Conservation (phyloP, 2,797 vertebrate species). For the Crocidura indochinensis region DNA sequence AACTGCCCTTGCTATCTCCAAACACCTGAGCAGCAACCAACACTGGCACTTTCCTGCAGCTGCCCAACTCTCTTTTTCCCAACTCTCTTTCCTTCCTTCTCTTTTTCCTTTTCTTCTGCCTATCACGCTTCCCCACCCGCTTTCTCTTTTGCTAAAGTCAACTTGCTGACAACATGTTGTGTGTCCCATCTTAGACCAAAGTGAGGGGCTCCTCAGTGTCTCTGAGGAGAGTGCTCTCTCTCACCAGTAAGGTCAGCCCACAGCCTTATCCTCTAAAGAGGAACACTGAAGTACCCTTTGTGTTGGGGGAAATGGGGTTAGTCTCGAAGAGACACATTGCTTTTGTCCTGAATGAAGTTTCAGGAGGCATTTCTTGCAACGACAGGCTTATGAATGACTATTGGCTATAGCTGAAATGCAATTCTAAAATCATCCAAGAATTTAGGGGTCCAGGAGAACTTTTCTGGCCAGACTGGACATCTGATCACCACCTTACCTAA, state of each 20-base stretch:
- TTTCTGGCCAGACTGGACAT: not conserved
- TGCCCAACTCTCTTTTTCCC: not conserved
- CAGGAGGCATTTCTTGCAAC: not conserved
- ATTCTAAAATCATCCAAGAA: not conserved
- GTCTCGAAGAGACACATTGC: not conserved
- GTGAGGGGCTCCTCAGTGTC: not conserved
- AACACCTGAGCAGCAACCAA: not conserved
- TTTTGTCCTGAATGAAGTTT: not conserved
- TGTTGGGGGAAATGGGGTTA: not conserved
- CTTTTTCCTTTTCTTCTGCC: not conserved
- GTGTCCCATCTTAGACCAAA: not conserved
- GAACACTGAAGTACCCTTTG: not conserved
- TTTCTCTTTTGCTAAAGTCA: not conserved
- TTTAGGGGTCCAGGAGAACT: not conserved
- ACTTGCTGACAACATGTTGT: not conserved
- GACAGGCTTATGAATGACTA: not conserved
- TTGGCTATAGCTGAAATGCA: not conserved
- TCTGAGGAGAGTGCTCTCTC: not conserved
- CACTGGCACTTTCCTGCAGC: not conserved
- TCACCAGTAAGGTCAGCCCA: not conserved
- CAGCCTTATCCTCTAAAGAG: not conserved
- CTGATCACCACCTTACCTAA: not conserved
- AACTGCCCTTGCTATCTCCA: not conserved
- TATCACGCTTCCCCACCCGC: fast-evolving
- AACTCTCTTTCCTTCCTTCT: not conserved